Conservation (phyloP, 1,140 invertebrate genomes). For the Plodia interpunctella region DNA sequence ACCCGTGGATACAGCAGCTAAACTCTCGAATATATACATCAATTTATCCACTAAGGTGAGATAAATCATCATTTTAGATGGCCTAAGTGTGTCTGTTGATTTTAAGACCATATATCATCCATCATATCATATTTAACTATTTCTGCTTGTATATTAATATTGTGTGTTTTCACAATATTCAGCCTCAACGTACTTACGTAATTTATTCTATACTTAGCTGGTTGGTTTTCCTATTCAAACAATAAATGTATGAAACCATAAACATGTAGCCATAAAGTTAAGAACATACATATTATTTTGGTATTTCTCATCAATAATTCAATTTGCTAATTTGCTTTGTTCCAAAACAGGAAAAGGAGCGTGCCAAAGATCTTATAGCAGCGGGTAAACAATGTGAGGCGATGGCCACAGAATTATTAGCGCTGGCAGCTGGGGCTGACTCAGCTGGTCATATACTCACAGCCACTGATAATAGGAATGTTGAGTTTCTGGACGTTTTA, state of each 20-base stretch:
- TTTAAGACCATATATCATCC: too few species aligned
- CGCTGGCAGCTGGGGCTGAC: constrained; percentile 94
- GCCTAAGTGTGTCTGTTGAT: too few species aligned
- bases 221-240: too few species aligned
- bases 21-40: constrained; percentile 95
- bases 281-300: constrained; percentile 15
- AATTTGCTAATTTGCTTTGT: not conserved
- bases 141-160: too few species aligned
- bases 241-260: constrained; percentile 4
- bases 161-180: too few species aligned
- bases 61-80: too few species aligned
- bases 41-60: constrained; percentile 89
- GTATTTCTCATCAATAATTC: constrained; percentile 6
- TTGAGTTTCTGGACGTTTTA: constrained; percentile 97
- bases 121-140: too few species aligned
- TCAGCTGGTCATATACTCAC: constrained; percentile 94
- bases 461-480: constrained; percentile 93
- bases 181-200: too few species aligned
- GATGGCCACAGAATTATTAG: constrained; percentile 97
- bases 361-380: constrained; percentile 95
- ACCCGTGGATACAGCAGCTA: constrained; percentile 98
- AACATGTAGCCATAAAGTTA: constrained; percentile 1
- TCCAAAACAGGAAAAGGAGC: constrained; percentile 91
- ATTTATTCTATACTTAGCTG: too few species aligned
- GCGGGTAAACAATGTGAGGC: constrained; percentile 97